Evolutionary conservation across 2,888 invertebrate genomes (phyloP).

Genomic region (Aromia moschata): DNA sequence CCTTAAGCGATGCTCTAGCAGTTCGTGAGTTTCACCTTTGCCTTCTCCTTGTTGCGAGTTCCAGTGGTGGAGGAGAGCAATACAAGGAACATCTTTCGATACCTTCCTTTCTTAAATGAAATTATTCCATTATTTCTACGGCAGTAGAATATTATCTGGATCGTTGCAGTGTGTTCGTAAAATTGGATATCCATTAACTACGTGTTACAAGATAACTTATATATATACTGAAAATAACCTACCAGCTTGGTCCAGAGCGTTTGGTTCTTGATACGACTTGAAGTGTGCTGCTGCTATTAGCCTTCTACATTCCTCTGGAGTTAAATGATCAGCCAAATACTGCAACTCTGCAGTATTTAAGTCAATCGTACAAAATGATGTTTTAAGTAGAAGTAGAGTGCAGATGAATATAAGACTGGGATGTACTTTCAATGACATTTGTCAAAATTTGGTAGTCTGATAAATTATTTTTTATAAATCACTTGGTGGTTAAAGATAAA

Average conservation of each 20-base stretch:
- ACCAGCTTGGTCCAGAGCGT: constrained; percentile 63
- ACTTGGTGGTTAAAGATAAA: no score
- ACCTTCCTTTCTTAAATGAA: constrained; percentile 59
- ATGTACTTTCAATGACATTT: not conserved
- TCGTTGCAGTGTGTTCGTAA: not conserved
- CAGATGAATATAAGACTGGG: not conserved
- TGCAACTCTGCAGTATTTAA: constrained; percentile 60
- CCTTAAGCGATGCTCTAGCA: constrained; percentile 66
- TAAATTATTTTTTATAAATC: no score
- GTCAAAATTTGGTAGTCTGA: no score
- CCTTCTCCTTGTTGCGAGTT: constrained; percentile 66
- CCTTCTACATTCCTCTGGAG: constrained; percentile 67
- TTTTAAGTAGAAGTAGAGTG: not conserved
- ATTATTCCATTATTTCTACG: not conserved
- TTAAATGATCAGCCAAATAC: constrained; percentile 69
- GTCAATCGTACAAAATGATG: constrained; percentile 53
- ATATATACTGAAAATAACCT: not conserved
- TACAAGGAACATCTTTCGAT: constrained; percentile 66
- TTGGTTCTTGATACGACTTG: constrained; percentile 62
- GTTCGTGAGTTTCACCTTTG: constrained; percentile 67
- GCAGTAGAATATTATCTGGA: not conserved
- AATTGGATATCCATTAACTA: constrained; percentile 1
- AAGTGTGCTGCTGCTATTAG: constrained; percentile 70
- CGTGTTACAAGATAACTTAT: not conserved
- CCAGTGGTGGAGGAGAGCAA: constrained; percentile 69